Conservation (phyloP, 2,113 vertebrate species). For the Bubo blakistoni region DNA sequence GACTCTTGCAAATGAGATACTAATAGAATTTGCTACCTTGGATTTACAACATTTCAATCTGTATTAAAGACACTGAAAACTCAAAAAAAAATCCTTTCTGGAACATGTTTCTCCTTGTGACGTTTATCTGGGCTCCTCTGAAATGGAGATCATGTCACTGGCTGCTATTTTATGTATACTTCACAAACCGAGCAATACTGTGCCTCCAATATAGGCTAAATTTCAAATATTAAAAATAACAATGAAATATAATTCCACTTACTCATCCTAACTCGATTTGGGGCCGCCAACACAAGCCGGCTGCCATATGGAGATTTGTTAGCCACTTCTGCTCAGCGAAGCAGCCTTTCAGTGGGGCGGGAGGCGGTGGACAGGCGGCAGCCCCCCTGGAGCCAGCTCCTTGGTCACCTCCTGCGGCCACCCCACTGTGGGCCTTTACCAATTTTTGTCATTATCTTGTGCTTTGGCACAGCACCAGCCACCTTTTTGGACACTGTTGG, state of each 20-base stretch:
- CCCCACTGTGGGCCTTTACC: not conserved
- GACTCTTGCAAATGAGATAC: not conserved
- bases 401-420: not conserved
- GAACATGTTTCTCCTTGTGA: fast-evolving
- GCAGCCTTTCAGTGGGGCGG: not conserved
- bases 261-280: not conserved
- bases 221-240: not conserved
- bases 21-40: not conserved
- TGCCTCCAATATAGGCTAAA: not conserved
- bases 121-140: not conserved
- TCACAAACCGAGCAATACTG: not conserved
- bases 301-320: not conserved
- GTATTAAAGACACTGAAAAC: not conserved
- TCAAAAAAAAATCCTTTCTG: not conserved
- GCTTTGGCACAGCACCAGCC: not conserved
- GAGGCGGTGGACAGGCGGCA: not conserved
- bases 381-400: not conserved
- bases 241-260: not conserved
- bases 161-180: not conserved
- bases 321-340: not conserved
- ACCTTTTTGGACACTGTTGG: not conserved
- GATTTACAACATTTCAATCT: not conserved
- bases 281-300: not conserved
- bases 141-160: fast-evolving
- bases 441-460: not conserved